Evolutionary conservation across 2,888 invertebrate genomes (phyloP), one percentile per base, ranked within the genome.

Genomic region (Myopa testacea): DNA sequence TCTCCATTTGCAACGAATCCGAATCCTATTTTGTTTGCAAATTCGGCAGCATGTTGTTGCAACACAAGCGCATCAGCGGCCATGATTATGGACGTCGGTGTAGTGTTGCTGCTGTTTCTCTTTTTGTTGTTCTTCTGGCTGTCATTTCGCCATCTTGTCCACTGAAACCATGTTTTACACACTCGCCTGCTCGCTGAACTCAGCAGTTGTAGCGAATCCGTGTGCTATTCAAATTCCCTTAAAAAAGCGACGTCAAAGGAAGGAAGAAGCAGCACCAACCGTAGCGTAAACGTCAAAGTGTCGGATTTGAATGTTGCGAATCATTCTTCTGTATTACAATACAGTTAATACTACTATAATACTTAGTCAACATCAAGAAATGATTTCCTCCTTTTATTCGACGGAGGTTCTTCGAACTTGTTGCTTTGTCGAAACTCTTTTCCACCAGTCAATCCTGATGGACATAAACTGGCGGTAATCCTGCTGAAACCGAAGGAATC

Each of bases 11-110:
- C 65, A 63, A 37, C 45, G 40, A 26, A n/a, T 58, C 8, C 58
- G 38, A 16, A 58, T n/a, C 45, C 63, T 50, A 74, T 74, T 74
- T 65, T 65, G 52, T 65, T 74, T 50, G 65, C 63, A 74, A 74
- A 63, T 74, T 74, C 50, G 63, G 65, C 63, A 38, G 73, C 73
- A 50, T 45, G 45, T 55, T 58, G 58, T 71, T 73, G 69, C 52
- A 69, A 69, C 69, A 69, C 69, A 50, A 69, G 69, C 69, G 69
- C 69, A 69, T 52, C 10, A 69, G n/a, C 37, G 55, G 34, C 55
- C 70, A 16, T 65, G 65, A 37, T 65, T 26, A 65, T 38, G 65
- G 65, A 26, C 8, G 65, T 8, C 37, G 37, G n/a, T 74, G 37
- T 26, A 26, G 71, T n/a, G 19, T 10, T n/a, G 58, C 10, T 26